A percentile compares a stretch with the other conserved stretches of the same genome.
Evolutionary conservation across 2,797 vertebrate genomes (phyloP).

Genomic region (Urocyon cinereoargenteus): DNA sequence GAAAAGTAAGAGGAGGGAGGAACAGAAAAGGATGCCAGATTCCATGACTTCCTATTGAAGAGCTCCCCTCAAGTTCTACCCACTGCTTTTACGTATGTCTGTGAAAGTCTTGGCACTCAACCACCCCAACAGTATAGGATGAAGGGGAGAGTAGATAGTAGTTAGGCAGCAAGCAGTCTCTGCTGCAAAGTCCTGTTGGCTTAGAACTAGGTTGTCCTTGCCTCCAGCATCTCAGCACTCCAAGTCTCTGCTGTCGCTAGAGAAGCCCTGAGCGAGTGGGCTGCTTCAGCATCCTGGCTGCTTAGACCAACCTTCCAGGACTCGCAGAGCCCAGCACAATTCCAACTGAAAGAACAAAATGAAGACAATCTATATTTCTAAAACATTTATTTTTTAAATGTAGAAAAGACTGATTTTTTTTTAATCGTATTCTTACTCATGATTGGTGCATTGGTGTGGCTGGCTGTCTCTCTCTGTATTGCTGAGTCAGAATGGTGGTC

Average conservation of each 20-base stretch:
- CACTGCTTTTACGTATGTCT: neutral
- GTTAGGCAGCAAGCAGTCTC: neutral
- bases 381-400: neutral
- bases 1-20: neutral
- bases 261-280: neutral
- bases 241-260: neutral
- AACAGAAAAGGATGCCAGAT: neutral
- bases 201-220: no score
- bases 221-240: neutral
- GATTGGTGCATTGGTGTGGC: neutral
- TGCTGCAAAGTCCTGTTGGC: neutral
- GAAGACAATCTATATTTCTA: neutral
- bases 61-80: neutral
- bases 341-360: neutral
- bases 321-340: neutral
- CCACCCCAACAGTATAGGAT: neutral
- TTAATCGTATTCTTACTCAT: neutral
- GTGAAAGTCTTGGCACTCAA: neutral
- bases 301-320: neutral
- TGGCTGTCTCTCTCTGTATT: neutral
- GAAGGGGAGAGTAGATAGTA: neutral
- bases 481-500: neutral
- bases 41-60: neutral
- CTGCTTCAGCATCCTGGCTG: neutral
- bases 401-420: neutral